Evolutionary conservation across 2,888 invertebrate species (phyloP).

Genomic region (Drosophila paranaensis): DNA sequence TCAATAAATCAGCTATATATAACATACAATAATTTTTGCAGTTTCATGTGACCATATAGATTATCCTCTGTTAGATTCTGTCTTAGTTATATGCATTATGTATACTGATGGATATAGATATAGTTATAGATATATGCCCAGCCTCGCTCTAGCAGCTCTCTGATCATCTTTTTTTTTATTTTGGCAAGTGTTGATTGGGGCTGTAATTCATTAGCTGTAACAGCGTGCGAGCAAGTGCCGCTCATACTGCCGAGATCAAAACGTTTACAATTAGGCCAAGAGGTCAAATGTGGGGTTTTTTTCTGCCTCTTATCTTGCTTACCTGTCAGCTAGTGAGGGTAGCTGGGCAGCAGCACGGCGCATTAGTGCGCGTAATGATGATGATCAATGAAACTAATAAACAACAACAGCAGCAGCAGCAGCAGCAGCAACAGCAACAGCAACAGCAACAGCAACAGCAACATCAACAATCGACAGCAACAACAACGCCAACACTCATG

Average conservation of each 20-base stretch:
- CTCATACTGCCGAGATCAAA: constrained; percentile 29
- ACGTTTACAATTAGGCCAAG: constrained; percentile 55
- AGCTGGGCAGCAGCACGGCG: constrained; percentile 7
- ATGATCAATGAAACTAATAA: constrained; percentile 77
- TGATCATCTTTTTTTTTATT: background rate
- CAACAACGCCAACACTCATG: constrained; percentile 68
- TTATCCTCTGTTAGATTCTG: no score
- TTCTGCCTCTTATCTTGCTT: constrained; percentile 3
- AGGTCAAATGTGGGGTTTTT: constrained; percentile 38
- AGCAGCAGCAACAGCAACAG: constrained; percentile 35
- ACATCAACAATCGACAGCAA: constrained; percentile 34
- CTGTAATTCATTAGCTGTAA: constrained; percentile 12
- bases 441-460: constrained; percentile 22
- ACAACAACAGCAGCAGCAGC: constrained; percentile 46
- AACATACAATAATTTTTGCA: no score
- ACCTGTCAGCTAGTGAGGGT: constrained; percentile 1
- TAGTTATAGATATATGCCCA: no score
- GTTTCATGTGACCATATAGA: no score
- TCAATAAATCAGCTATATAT: no score
- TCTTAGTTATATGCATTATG: no score
- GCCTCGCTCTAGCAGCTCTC: no score
- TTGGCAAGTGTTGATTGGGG: constrained; percentile 10
- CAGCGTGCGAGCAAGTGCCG: constrained; percentile 31
- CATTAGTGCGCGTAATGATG: constrained; percentile 63
- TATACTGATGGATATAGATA: background rate